Conservation (phyloP, 53 echinoderm and acorn worm genomes). For the Arbacia lixula region DNA sequence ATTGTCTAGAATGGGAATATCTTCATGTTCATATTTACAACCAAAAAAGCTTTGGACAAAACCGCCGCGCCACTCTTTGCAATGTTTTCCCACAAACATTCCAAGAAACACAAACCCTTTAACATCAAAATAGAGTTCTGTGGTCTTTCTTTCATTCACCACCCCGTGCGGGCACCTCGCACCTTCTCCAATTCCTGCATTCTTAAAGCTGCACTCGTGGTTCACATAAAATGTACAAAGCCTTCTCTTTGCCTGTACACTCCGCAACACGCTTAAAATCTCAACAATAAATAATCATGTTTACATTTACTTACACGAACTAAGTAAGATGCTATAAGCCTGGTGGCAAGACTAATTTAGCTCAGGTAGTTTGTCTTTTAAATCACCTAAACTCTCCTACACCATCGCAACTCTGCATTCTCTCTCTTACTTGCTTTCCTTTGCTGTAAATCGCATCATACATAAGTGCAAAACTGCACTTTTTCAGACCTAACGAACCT, state of each 20-base stretch:
- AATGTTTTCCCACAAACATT: constrained; percentile 34
- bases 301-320: constrained; percentile 32
- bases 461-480: too few species aligned
- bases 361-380: constrained; percentile 47
- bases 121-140: constrained; percentile 46
- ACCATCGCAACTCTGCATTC: too few species aligned
- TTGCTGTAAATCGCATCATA: too few species aligned
- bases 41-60: too few species aligned
- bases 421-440: too few species aligned
- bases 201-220: constrained; percentile 23
- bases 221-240: constrained; percentile 18
- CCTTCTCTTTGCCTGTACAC: too few species aligned
- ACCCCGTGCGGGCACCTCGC: constrained; percentile 25
- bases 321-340: not conserved
- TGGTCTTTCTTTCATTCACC: constrained; percentile 18
- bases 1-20: too few species aligned
- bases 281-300: constrained; percentile 47
- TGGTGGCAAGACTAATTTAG: constrained; percentile 39
- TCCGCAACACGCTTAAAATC: constrained; percentile 13
- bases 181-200: constrained; percentile 7
- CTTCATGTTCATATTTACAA: too few species aligned
- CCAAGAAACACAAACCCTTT: constrained; percentile 25
- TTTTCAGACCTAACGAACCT: too few species aligned
- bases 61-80: too few species aligned
- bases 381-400: too few species aligned